phyloP scores from a whole-genome alignment of 2,888 invertebrate genomes.

The Macroteleia sp. region DNA sequence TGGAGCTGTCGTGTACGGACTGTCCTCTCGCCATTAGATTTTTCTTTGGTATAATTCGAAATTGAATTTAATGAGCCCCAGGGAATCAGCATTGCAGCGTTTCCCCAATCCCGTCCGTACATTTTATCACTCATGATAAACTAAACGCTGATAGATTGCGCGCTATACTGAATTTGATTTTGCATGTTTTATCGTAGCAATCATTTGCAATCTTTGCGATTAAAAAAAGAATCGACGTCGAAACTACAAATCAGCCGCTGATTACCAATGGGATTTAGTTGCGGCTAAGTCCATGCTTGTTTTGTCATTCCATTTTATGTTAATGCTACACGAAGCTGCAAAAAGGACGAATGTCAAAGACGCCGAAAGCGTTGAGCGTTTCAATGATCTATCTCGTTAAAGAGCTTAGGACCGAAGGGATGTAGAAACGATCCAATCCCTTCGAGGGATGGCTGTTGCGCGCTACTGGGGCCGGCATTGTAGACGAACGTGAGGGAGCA shows the following conservation, averaged over 20 bases:
- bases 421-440: slow-evolving; percentile 59
- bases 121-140: slow-evolving; percentile 42
- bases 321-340: slow-evolving; percentile 2
- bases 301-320: slow-evolving; percentile 33
- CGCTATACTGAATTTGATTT: slow-evolving; percentile 49
- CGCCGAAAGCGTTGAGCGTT: slow-evolving; percentile 26
- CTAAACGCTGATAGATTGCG: slow-evolving; percentile 53
- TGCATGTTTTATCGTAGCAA: slow-evolving; percentile 10
- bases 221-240: slow-evolving; percentile 28
- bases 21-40: slow-evolving; percentile 61
- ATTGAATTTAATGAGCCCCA: slow-evolving; percentile 65
- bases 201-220: slow-evolving; percentile 33
- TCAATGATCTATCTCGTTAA: slow-evolving; percentile 79
- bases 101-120: slow-evolving; percentile 6
- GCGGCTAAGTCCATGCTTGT: slow-evolving; percentile 7
- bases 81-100: slow-evolving; percentile 45
- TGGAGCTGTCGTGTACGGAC: slow-evolving; percentile 58
- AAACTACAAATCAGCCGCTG: slow-evolving; percentile 16
- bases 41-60: slow-evolving; percentile 66
- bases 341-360: slow-evolving; percentile 51
- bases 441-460: slow-evolving; percentile 51
- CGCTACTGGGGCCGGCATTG: slow-evolving; percentile 76
- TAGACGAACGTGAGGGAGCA: slow-evolving; percentile 75
- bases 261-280: slow-evolving; percentile 11
- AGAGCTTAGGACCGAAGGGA: slow-evolving; percentile 73